A percentile compares a stretch with the other conserved stretches of the same genome.
These are phyloP conservation scores for Biston betularia DNA, from an alignment of 2,888 invertebrate species.

Conservation along the genomic window DNA sequence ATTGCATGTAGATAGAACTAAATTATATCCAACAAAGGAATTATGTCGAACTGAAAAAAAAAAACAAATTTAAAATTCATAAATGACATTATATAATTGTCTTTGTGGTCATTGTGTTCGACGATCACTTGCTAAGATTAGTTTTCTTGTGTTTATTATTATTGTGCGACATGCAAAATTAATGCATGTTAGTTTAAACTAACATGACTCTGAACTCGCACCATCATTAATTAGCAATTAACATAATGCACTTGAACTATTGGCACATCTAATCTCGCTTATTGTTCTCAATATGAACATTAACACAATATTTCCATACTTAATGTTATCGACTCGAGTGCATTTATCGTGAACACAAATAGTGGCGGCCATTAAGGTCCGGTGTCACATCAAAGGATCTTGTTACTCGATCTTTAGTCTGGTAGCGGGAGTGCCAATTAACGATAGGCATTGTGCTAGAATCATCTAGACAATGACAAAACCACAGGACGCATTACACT, in stretches of 20 bases:
- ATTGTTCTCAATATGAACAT: conserved; percentile 44
- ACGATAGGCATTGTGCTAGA: conserved; percentile 13
- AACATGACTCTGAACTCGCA: background rate
- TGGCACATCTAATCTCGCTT: conserved; percentile 28
- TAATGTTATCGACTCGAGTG: conserved; percentile 49
- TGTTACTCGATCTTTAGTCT: conserved; percentile 59
- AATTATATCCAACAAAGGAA: conserved; percentile 19
- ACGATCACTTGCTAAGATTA: too few species aligned
- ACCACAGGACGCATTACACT: background rate
- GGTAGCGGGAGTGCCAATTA: conserved; percentile 44
- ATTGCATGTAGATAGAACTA: conserved; percentile 36
- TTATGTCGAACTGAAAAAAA: background rate
- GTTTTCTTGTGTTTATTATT: too few species aligned
- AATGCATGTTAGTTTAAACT: background rate
- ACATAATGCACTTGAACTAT: conserved; percentile 16
- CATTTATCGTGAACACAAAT: conserved; percentile 55
- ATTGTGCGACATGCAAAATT: background rate
- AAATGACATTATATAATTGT: too few species aligned
- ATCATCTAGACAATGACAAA: background rate
- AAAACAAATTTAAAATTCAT: too few species aligned
- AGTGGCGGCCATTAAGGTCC: conserved; percentile 58
- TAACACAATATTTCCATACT: conserved; percentile 44
- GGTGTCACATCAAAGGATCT: conserved; percentile 53
- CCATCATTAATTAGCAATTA: conserved; percentile 15
- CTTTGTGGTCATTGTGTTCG: too few species aligned